Evolutionary conservation across 2,113 vertebrate genomes (phyloP).

Genomic region (Riparia riparia): DNA sequence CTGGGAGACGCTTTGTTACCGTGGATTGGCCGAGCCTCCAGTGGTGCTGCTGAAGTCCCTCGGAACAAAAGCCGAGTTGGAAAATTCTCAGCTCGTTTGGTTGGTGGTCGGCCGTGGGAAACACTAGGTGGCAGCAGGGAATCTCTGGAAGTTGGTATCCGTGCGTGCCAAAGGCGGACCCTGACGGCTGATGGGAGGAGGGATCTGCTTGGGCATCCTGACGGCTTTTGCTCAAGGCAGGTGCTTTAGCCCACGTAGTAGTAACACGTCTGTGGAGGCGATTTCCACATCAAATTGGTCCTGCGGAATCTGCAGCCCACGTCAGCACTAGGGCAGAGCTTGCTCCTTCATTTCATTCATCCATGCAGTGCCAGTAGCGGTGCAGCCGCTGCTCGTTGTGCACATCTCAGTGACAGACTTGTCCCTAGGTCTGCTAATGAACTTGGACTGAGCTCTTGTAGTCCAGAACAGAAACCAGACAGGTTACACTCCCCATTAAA

Average conservation of each 20-base stretch:
- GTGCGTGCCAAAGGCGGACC: not conserved
- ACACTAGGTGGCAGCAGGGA: constrained; percentile 71
- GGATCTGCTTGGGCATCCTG: not conserved
- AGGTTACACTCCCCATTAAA: not conserved
- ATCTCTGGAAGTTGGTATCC: not conserved
- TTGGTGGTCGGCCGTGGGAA: not conserved
- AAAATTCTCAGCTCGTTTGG: not conserved
- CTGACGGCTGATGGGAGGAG: not conserved
- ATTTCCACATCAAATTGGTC: not conserved
- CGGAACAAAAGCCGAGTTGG: rapidly evolving
- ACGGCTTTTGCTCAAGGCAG: not conserved
- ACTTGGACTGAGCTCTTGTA: not conserved
- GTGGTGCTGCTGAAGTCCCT: not conserved
- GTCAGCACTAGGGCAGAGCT: rapidly evolving
- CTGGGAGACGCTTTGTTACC: not conserved
- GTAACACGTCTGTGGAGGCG: not conserved
- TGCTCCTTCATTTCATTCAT: not conserved
- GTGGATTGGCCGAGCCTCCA: rapidly evolving
- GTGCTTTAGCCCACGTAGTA: not conserved
- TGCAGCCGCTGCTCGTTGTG: not conserved
- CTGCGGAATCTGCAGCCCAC: not conserved
- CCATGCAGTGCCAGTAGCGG: rapidly evolving
- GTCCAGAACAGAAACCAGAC: not conserved
- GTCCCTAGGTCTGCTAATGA: not conserved
- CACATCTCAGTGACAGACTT: not conserved